These are phyloP conservation scores for Oncorhynchus keta DNA, from an alignment of 2,113 vertebrate species.

Conservation along the genomic window DNA sequence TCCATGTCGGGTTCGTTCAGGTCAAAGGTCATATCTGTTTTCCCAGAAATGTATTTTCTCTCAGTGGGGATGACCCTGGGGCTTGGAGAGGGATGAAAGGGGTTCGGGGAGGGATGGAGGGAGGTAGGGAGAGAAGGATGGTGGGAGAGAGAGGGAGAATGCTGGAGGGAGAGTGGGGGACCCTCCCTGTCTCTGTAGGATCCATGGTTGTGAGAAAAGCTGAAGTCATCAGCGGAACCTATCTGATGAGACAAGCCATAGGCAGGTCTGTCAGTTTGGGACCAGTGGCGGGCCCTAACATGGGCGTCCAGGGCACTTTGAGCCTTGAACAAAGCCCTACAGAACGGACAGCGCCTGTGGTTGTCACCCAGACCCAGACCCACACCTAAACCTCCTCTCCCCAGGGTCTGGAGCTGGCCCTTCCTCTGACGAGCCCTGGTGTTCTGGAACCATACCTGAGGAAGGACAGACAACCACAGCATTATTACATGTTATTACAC, in stretches of 20 bases:
- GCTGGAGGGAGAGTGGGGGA: conserved; percentile 29
- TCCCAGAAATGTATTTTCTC: conserved; percentile 49
- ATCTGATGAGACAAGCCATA: conserved; percentile 85
- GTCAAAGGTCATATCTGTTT: conserved; percentile 82
- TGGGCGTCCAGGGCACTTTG: conserved; percentile 97
- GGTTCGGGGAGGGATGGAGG: conserved; percentile 49
- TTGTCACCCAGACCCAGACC: conserved; percentile 76
- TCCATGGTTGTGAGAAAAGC: not conserved
- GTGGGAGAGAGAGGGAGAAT: conserved; percentile 52
- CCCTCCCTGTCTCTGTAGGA: conserved; percentile 38
- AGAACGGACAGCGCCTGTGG: conserved; percentile 95
- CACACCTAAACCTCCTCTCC: conserved; percentile 79
- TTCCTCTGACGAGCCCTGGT: conserved; percentile 95
- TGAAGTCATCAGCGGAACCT: conserved; percentile 68
- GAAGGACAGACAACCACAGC: conserved; percentile 10
- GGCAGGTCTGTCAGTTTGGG: conserved; percentile 93
- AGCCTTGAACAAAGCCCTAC: conserved; percentile 96
- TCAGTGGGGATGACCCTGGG: conserved; percentile 38
- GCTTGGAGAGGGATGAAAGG: conserved; percentile 46
- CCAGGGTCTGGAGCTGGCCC: conserved; percentile 93
- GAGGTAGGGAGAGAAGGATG: conserved; percentile 22
- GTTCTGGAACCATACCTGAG: conserved; percentile 96
- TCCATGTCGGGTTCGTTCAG: conserved; percentile 88
- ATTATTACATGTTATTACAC: not conserved
- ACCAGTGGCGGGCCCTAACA: conserved; percentile 96